Conservation (phyloP, 2,113 vertebrate species). For the Campylomormyrus tamandua region DNA sequence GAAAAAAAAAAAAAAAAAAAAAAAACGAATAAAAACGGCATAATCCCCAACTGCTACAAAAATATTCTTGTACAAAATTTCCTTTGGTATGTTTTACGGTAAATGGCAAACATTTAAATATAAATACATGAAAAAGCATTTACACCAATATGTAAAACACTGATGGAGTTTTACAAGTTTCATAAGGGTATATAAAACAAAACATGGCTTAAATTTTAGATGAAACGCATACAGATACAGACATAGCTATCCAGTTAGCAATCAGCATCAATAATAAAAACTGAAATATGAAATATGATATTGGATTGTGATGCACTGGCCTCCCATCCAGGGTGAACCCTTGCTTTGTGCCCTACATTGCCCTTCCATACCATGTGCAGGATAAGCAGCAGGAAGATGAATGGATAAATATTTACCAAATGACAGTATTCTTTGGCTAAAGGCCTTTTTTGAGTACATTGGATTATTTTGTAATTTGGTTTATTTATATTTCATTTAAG, state of each 20-base stretch:
- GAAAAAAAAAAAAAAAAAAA: not conserved
- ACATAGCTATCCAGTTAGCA: not conserved
- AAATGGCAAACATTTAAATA: conserved; percentile 3
- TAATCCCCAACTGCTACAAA: not conserved
- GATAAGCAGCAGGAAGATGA: not conserved
- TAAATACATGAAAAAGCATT: not conserved
- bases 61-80: conserved; percentile 10
- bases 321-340: not conserved
- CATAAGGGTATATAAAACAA: not conserved
- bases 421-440: not conserved
- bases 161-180: not conserved
- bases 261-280: not conserved
- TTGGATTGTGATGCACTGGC: not conserved
- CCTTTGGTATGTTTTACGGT: not conserved
- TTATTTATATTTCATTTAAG: not conserved
- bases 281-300: not conserved
- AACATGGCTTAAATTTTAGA: not conserved
- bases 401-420: not conserved
- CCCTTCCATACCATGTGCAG: not conserved
- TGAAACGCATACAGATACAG: not conserved
- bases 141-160: not conserved
- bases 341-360: not conserved
- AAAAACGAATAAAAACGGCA: not conserved
- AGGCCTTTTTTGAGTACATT: not conserved
- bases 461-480: not conserved